A percentile compares a stretch with the other conserved stretches of the same genome.
Evolutionary conservation across 2,797 vertebrate species (phyloP).

Genomic region (Forpus xanthops): DNA sequence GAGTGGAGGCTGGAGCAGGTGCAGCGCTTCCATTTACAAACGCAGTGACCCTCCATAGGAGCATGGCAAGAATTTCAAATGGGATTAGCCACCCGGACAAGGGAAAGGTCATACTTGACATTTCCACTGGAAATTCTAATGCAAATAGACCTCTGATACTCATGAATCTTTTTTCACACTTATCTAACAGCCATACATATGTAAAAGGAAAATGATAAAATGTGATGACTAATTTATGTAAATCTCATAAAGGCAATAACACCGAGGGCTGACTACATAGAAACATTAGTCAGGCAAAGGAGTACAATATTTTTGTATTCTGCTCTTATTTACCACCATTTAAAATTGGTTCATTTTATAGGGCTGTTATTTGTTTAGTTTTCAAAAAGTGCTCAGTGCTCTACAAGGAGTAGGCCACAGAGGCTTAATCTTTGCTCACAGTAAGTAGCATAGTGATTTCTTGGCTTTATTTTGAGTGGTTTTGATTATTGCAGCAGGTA

Average conservation of each 20-base stretch:
- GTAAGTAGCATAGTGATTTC: background rate
- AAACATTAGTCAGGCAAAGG: slow-evolving; percentile 24
- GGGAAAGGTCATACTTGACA: slow-evolving; percentile 80
- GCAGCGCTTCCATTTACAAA: slow-evolving; percentile 63
- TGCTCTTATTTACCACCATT: background rate
- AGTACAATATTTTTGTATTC: background rate
- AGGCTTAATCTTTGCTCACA: background rate
- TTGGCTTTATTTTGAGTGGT: background rate
- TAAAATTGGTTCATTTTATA: slow-evolving; percentile 3
- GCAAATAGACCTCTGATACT: slow-evolving; percentile 74
- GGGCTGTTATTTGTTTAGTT: slow-evolving; percentile 7
- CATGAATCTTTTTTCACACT: slow-evolving; percentile 60
- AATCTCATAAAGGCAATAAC: slow-evolving; percentile 64
- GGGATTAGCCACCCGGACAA: slow-evolving; percentile 81
- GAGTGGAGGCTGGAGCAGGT: slow-evolving; percentile 67
- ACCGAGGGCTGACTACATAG: slow-evolving; percentile 6
- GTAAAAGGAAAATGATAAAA: slow-evolving; percentile 70
- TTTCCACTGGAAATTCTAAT: slow-evolving; percentile 83
- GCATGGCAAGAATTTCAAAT: slow-evolving; percentile 79
- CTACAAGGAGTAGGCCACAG: background rate
- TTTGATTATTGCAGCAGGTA: background rate
- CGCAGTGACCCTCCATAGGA: slow-evolving; percentile 70
- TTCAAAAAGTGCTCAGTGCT: background rate
- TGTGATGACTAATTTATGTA: slow-evolving; percentile 71
- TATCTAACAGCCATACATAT: slow-evolving; percentile 61